phyloP scores from a whole-genome alignment of 2,797 vertebrate genomes.

The Anomalospiza imberbis region DNA sequence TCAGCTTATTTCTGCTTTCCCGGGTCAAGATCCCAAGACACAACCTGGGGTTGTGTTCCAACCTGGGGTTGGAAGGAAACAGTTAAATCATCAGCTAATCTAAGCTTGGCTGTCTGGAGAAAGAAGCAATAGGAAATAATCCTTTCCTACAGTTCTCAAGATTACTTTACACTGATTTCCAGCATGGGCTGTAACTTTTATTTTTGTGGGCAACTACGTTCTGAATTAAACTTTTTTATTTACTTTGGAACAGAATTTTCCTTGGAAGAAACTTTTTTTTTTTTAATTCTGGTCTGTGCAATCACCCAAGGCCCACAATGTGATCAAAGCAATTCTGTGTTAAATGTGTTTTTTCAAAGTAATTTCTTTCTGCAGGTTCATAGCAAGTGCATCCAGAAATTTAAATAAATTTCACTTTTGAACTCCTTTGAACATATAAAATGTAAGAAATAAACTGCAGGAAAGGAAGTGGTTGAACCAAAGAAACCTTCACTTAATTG shows the following conservation, averaged over 20 bases:
- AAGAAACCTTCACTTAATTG: background rate
- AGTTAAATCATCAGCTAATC: background rate
- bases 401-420: background rate
- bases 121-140: background rate
- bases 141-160: background rate
- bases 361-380: background rate
- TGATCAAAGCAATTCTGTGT: background rate
- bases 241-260: slow-evolving; percentile 11
- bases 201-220: background rate
- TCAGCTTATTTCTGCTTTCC: slow-evolving; percentile 13
- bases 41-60: background rate
- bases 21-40: background rate
- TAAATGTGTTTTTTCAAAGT: background rate
- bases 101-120: background rate
- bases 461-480: background rate
- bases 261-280: background rate
- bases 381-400: background rate
- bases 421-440: background rate
- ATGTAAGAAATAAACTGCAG: background rate
- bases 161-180: background rate
- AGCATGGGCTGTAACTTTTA: background rate
- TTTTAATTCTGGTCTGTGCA: background rate
- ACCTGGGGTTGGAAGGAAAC: background rate
- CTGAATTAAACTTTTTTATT: background rate
- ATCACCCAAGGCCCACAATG: background rate